Conservation (phyloP, 2,797 vertebrate genomes). For the Discoglossus pictus region DNA sequence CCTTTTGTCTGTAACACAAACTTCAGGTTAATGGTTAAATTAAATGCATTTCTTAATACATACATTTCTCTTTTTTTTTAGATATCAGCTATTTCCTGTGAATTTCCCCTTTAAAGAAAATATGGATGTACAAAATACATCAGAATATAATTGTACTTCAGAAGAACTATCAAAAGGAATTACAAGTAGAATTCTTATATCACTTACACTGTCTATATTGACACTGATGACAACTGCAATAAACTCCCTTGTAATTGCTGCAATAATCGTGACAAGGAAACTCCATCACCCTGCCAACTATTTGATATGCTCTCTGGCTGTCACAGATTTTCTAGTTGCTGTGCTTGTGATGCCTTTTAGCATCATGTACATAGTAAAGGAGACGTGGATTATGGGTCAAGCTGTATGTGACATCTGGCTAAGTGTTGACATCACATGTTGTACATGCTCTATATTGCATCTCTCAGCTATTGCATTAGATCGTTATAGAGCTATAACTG, state of each 20-base stretch:
- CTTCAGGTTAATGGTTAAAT: too few relatives aligned
- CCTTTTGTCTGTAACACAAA: too few relatives aligned
- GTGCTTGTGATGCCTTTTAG: slow-evolving; percentile 98
- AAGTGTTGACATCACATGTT: slow-evolving; percentile 92
- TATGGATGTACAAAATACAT: slow-evolving; percentile 90
- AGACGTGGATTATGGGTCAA: slow-evolving; percentile 93
- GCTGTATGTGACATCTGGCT: slow-evolving; percentile 92
- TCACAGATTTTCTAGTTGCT: slow-evolving; percentile 96
- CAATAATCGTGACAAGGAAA: slow-evolving; percentile 93
- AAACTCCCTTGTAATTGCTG: slow-evolving; percentile 95
- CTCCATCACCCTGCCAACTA: slow-evolving; percentile 97
- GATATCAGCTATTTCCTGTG: slow-evolving; percentile 54
- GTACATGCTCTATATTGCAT: slow-evolving; percentile 95
- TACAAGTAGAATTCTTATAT: slow-evolving; percentile 85
- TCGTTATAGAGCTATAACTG: slow-evolving; percentile 90
- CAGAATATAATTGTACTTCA: slow-evolving; percentile 75
- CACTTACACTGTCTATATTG: slow-evolving; percentile 85
- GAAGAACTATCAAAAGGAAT: slow-evolving; percentile 72
- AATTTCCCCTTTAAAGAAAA: slow-evolving; percentile 63
- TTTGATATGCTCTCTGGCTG: slow-evolving; percentile 93
- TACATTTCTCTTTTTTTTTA: slow-evolving; percentile 62
- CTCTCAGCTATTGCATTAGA: slow-evolving; percentile 93
- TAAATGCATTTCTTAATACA: too few relatives aligned
- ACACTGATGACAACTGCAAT: slow-evolving; percentile 90
- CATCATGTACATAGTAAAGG: slow-evolving; percentile 90